Evolutionary conservation across 1,140 invertebrate genomes (phyloP), one percentile per base, ranked within the genome.

Genomic region (Caerostris extrusa): DNA sequence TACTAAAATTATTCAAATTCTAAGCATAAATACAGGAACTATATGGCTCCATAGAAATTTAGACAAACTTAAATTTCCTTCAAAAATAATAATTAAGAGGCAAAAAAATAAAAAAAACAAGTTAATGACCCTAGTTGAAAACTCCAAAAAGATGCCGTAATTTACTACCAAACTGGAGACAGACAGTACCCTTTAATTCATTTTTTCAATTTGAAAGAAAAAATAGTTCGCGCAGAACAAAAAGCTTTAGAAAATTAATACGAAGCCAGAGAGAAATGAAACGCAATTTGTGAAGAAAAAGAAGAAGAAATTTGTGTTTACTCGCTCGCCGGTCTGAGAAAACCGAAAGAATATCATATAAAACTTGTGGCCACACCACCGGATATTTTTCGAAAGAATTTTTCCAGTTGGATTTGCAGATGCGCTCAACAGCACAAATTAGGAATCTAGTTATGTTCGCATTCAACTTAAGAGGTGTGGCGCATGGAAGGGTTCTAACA

Each of bases 401-500:
- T 69, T 64, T 60, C 61, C 53, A 17, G 50, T 34, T 77, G 69
- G 34, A 77, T 50, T 10, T 77, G 34, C 69, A 60, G 87, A 50
- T 57, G 50, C 87, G 14, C 64, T 69, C 50, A 89, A 89, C 87
- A 34, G n/a, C n/a, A 69, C 55, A 61, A 89, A 89, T 89, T 89
- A 89, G 61, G 87, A 69, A n/a, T 89, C 87, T 89, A 67, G 61
- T 89, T 89, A 89, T 89, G 69, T 89, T 89, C 69, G 87, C 87
- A 89, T 89, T 67, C 87, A 69, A 56, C 60, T 60, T 19, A 12
- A 53, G 5, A 89, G 87, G 87, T 89, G 87, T 89, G 87, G 87
- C 61, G 55, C 61, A 7, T 17, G 53, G 17, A 69, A 61, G 55
- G 50, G 10, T 69, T n/a, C 61, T n/a, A 69, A 89, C 87, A 89